Evolutionary conservation across 2,888 invertebrate species (phyloP).

Genomic region (Amphipyra berbera): DNA sequence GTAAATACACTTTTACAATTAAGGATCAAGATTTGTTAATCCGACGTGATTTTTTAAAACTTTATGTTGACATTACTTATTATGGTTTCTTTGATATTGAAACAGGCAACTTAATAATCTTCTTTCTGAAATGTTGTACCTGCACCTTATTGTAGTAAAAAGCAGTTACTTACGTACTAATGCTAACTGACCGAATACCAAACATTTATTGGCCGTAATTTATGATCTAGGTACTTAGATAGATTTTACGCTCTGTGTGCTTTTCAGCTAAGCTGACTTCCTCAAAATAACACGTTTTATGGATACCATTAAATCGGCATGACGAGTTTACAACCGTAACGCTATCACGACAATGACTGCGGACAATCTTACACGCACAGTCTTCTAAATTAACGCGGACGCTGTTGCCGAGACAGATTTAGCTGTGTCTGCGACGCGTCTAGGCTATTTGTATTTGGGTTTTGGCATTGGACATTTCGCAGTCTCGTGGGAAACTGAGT

Average conservation of each 20-base stretch:
- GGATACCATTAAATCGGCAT: constrained; percentile 58
- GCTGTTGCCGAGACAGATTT: constrained; percentile 83
- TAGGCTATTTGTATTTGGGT: constrained; percentile 87
- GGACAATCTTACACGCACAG: constrained; percentile 67
- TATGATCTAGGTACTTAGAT: constrained; percentile 1
- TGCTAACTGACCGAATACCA: not conserved
- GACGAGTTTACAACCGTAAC: constrained; percentile 64
- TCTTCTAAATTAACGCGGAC: constrained; percentile 73
- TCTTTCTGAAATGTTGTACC: no score
- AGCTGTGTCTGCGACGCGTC: constrained; percentile 87
- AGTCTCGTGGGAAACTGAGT: constrained; percentile 89
- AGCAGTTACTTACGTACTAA: not conserved
- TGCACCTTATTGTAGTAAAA: no score
- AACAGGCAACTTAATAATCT: no score
- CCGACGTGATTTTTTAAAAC: not conserved
- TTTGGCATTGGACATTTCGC: constrained; percentile 87
- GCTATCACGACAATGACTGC: constrained; percentile 67
- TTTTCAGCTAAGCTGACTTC: constrained; percentile 30
- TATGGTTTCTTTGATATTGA: no score
- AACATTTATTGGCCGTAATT: constrained; percentile 12
- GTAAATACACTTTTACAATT: not conserved
- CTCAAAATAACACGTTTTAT: constrained; percentile 50
- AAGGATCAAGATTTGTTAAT: constrained; percentile 46
- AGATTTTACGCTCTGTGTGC: constrained; percentile 10
- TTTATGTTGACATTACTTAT: no score